phyloP scores from a whole-genome alignment of 2,888 invertebrate species.

The Pseudoips prasinana region DNA sequence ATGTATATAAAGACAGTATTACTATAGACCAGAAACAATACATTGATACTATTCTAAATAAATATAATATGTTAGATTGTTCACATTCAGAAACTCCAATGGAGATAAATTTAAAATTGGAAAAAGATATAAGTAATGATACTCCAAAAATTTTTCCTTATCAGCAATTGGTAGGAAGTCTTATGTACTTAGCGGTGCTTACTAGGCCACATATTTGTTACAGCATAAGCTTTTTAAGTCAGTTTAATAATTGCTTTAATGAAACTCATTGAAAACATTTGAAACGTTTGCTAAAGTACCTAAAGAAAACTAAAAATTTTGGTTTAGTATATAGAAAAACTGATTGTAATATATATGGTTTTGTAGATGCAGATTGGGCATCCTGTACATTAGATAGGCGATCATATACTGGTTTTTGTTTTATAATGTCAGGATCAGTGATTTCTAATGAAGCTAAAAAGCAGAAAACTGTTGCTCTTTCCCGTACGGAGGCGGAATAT shows the following conservation, averaged over 20 bases:
- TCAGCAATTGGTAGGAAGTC: not conserved
- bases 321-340: constrained; percentile 2
- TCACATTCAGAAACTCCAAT: constrained; percentile 8
- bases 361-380: constrained; percentile 23
- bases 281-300: constrained; percentile 4
- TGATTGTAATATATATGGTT: constrained; percentile 5
- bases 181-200: constrained; percentile 4
- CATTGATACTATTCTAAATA: constrained; percentile 4
- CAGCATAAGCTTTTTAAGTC: constrained; percentile 2
- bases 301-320: constrained; percentile 2
- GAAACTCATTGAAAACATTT: constrained; percentile 3
- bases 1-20: constrained; percentile 2
- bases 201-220: constrained; percentile 4
- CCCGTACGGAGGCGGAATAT: constrained; percentile 6
- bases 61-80: constrained; percentile 11
- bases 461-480: constrained; percentile 8
- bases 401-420: constrained; percentile 10
- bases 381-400: constrained; percentile 2
- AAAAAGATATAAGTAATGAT: constrained; percentile 1
- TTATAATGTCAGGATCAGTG: constrained; percentile 3
- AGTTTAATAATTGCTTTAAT: constrained; percentile 2
- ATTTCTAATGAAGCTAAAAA: constrained; percentile 8
- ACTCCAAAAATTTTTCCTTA: not conserved
- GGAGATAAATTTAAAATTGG: constrained; percentile 9
- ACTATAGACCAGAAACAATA: constrained; percentile 9